phyloP scores from a whole-genome alignment of 2,888 invertebrate species.

The Drosophila fungiperda region DNA sequence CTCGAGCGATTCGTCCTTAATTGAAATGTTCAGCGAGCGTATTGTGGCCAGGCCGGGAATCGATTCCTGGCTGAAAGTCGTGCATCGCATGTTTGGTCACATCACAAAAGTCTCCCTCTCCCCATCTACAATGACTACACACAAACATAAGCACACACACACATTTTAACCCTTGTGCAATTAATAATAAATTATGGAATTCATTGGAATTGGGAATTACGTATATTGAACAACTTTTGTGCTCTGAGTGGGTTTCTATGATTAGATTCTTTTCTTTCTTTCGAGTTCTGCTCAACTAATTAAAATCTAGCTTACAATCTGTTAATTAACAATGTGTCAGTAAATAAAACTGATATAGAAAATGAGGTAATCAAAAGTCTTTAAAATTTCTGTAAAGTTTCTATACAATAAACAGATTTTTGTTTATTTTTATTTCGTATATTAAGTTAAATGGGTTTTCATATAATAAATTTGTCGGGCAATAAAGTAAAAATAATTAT shows the following conservation, averaged over 20 bases:
- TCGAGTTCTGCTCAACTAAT: conserved; percentile 20
- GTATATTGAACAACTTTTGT: conserved; percentile 35
- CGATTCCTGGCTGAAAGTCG: conserved; percentile 17
- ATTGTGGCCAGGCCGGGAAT: conserved; percentile 17
- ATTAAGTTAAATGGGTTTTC: no score
- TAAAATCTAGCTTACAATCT: conserved; percentile 18
- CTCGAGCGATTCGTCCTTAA: conserved; percentile 49
- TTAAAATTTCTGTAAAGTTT: background rate
- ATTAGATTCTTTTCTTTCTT: conserved; percentile 35
- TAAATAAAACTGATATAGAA: conserved; percentile 38
- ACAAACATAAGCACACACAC: background rate
- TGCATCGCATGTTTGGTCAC: conserved; percentile 40
- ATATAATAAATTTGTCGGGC: background rate
- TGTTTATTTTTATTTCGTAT: background rate
- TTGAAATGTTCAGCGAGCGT: conserved; percentile 71
- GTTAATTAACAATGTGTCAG: conserved; percentile 9
- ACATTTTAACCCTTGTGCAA: conserved; percentile 43
- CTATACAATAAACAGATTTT: background rate
- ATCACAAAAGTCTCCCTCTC: conserved; percentile 23
- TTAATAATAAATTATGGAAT: conserved; percentile 78
- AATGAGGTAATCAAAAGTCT: conserved; percentile 27
- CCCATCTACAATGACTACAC: conserved; percentile 1
- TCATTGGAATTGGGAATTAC: conserved; percentile 56
- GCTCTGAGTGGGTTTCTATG: conserved; percentile 21
- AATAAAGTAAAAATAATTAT: background rate